These are phyloP conservation scores for Coregonus clupeaformis DNA, from an alignment of 2,113 vertebrate species.

Conservation along the genomic window DNA sequence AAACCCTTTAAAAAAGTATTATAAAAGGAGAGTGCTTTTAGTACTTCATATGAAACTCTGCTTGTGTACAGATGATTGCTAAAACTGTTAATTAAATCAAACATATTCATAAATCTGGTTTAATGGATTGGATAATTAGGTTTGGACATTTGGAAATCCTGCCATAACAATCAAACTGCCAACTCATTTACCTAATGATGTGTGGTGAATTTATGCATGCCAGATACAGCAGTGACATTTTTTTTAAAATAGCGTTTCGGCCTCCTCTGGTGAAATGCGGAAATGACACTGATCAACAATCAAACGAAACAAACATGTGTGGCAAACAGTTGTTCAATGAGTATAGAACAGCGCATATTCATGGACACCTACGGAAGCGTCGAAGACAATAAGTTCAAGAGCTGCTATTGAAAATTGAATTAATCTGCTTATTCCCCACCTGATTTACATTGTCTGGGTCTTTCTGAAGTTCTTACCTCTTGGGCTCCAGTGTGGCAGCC, in stretches of 20 bases:
- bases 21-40: not conserved
- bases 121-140: not conserved
- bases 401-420: no score
- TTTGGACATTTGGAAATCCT: not conserved
- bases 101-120: not conserved
- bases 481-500: slow-evolving; percentile 92
- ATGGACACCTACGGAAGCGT: no score
- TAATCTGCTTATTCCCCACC: no score
- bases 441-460: not conserved
- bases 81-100: not conserved
- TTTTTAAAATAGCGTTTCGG: not conserved
- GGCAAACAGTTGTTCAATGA: no score
- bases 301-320: no score
- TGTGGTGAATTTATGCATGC: not conserved
- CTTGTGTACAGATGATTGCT: not conserved
- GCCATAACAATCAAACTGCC: not conserved
- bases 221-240: not conserved
- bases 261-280: not conserved
- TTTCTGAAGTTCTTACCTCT: slow-evolving; percentile 75
- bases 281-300: not conserved
- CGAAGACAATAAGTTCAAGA: no score
- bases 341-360: no score
- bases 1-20: not conserved
- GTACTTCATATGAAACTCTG: not conserved
- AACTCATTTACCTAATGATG: not conserved